Evolutionary conservation across 2,113 vertebrate species (phyloP), one percentile per base, ranked within the genome.

Genomic region (Chlamydotis undulata): DNA sequence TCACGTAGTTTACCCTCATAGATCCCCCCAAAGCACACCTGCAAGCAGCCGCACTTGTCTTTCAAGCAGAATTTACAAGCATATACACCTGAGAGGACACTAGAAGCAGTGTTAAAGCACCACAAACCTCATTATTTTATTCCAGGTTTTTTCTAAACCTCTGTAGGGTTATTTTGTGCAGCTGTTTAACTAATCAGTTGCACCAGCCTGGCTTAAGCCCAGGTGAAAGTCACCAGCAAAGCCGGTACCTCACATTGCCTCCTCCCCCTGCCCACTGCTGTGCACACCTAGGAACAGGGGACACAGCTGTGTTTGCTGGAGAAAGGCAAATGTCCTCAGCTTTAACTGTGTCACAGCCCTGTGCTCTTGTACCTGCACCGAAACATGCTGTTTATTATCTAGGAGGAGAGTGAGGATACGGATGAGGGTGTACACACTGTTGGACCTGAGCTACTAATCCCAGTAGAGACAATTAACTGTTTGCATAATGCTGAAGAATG

Each of bases 391-490:
- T 73, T 47, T 57, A 2, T 13, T 31, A 19, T 24, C 47, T 6
- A 97, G 97, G 93, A 94, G 6, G 75, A 83, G 15, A 70, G 47
- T 0, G 97, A 98, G 71, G 95, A 94, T 4, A 76, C 49, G 2
- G 82, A 37, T 0, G 95, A 96, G 10, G 80, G 49, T 3, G 67
- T 96, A 28, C 75, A 95, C 53, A 50, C 93, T 3, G 8, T 65
- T 24, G 84, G 41, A n/a, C 96, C 96, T 0, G 94, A 98, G 24
- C 93, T 98, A 59, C 91, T 98, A 3, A 93, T 96, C 64, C 90
- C 95, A 4, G 96, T 96, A 56, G 95, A 98, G 82, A 95, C 92
- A 9, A 93, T 98, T 47, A 79, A 79, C 60, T 96, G 41, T 21
- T 57, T 98, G 64, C 92, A 67, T 15, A 73, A 69, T 7, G 84